Evolutionary conservation across 2,797 vertebrate species (phyloP), one percentile per base, ranked within the genome.

Genomic region (Hypotaenidia philippensis): DNA sequence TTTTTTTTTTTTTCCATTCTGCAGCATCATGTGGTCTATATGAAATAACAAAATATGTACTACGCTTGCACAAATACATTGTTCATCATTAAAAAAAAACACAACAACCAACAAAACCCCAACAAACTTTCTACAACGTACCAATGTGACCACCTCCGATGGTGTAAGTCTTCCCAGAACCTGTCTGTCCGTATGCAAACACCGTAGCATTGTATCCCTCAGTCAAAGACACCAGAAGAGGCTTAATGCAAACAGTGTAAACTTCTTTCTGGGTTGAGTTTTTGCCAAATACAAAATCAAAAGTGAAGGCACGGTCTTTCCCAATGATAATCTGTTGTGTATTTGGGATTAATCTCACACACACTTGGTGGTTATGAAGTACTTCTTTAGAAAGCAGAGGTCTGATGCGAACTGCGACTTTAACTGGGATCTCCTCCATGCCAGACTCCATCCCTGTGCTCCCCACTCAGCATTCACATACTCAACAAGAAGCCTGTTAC

Each of bases 141-240:
- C 99, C 98, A 92, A 97, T 74, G 76, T 97, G 97, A 29, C 98
- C 97, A 63, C 98, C 98, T 65, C 98, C 98, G 0, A 99, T 98
- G n/a, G 99, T 99, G 91, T 99, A 98, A 1, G 99, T 99, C 97
- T 99, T 99, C 70, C 99, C 99, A 38, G 99, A 99, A 20, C 99
- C 99, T 11, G 99, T 99, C 38, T 99, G 99, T 92, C 99, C 99
- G 14, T 99, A 99, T 1, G 98, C 98, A 97, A 99, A 99, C 65
- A 99, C 98, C 1, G 99, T 99, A 64, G 98, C 99, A 31, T 99
- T 99, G 96, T 98, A 98, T 32, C 99, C 99, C 77, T 98, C 97
- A 27, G 98, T 82, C 87, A 99, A 97, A 23, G 98, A 98, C 90
- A 96, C 90, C 10, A 99, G 97, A 65, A 99, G 97, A 31, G 98